Evolutionary conservation across 2,888 invertebrate species (phyloP), one percentile per base, ranked within the genome.

Genomic region (Tiliacea aurago): DNA sequence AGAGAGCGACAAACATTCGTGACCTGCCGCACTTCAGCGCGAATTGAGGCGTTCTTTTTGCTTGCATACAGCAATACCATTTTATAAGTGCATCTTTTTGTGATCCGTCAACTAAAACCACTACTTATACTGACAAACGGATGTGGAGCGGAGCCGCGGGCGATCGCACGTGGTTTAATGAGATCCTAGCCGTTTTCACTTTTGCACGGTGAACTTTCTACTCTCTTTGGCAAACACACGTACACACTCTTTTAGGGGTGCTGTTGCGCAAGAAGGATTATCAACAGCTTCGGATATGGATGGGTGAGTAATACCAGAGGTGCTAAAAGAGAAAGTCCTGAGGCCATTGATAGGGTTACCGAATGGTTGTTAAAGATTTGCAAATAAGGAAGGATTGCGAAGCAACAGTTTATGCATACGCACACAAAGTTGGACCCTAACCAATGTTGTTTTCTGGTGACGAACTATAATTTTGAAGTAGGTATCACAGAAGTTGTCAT

Each of bases 141-240:
- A 86, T 86, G 87, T 85, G 65, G 85, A 86, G 79, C 84, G 75
- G 4, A 75, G 85, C 84, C 82, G 79, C 75, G 68, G 82, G 86
- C 85, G 79, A 76, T 73, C 67, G 69, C 78, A 75, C 78, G 70
- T 77, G 64, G 73, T 73, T 47, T 76, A 85, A 84, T 77, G 67
- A 83, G 71, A 83, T 86, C 87, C 86, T 83, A 83, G 80, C 15
- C 68, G 81, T 80, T 86, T 86, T 86, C 86, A 86, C 86, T 86
- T 87, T 86, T 86, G 81, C 61, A 43, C 70, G n/a, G 18, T 71
- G 59, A 68, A 93, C 94, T 95, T 94, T 95, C 95, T 94, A 93
- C 90, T 87, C 88, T 90, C 89, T 89, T 88, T 84, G 85, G 83
- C 89, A 89, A 90, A 87, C 87, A 84, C 91, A 90, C 91, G 92